Evolutionary conservation across 2,797 vertebrate genomes (phyloP), one percentile per base, ranked within the genome.

Genomic region (Xerus rutilus): DNA sequence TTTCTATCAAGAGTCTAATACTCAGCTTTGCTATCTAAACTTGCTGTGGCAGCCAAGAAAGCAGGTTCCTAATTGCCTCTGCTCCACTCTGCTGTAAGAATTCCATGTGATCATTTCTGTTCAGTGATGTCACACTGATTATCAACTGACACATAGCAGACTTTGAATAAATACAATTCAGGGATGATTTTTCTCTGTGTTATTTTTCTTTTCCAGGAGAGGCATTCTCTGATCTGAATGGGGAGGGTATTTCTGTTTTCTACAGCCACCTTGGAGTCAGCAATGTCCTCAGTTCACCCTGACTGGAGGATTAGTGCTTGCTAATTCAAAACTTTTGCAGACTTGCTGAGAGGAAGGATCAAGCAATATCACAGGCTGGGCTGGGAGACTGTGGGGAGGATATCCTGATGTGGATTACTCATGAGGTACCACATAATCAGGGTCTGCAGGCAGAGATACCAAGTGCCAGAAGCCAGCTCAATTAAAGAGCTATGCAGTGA

Each of bases 331-430:
- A 98, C 94, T 96, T 97, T 97, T 97, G 96, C 97, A 97, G 98
- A 96, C 96, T 98, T 97, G 81, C 97, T 97, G 35, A 93, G 93
- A 96, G 90, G 84, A 97, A 95, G 91, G 87, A 97, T 98, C 0
- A 5, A 90, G 94, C 59, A 90, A 96, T 94, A 96, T 96, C 97
- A 89, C 90, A 93, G 97, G 91, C 70, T 91, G 95, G 95, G 97
- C 95, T 90, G 95, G 96, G 95, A 97, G 96, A 96, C 97, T 97
- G 97, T 94, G 74, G 97, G 73, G 96, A 98, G 97, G 97, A 97
- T 97, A 96, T 97, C 94, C 85, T 92, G 92, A 96, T 69, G 62
- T n/a, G 49, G 98, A 97, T 98, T 98, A 98, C 98, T 98, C 97
- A 98, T 94, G 97, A 98, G 96, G 81, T 91, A 89, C 94, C n/a